Conservation (phyloP, 1,140 invertebrate genomes). For the Ceratosolen fusciceps region DNA sequence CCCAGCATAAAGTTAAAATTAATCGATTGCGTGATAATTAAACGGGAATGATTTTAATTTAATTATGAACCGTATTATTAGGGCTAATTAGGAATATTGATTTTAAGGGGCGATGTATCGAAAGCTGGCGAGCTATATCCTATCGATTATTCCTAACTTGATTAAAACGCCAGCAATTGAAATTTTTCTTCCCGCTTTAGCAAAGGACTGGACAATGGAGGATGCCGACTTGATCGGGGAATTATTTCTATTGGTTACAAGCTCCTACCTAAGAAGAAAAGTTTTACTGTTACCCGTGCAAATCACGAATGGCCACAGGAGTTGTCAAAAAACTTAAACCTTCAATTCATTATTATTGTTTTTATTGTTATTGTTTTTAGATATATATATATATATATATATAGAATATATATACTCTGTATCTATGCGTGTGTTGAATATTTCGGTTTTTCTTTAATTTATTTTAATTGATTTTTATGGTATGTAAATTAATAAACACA, state of each 20-base stretch:
- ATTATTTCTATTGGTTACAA: not conserved
- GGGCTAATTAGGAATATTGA: not conserved
- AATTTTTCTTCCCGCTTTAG: not conserved
- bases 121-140: constrained; percentile 10
- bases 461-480: not conserved
- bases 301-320: not conserved
- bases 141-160: constrained; percentile 18
- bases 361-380: not conserved
- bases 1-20: not conserved
- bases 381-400: too few relatives aligned
- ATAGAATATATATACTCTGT: too few relatives aligned
- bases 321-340: too few relatives aligned
- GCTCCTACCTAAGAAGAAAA: not conserved
- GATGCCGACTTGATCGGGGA: not conserved
- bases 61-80: not conserved
- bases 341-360: not conserved
- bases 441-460: not conserved
- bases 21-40: not conserved
- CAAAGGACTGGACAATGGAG: not conserved
- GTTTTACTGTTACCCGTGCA: not conserved
- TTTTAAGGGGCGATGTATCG: not conserved
- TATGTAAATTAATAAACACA: too few relatives aligned
- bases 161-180: constrained; percentile 3
- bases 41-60: not conserved
- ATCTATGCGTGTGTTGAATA: too few relatives aligned